Evolutionary conservation across 2,113 vertebrate species (phyloP).

Genomic region (Heloderma charlesbogerti): DNA sequence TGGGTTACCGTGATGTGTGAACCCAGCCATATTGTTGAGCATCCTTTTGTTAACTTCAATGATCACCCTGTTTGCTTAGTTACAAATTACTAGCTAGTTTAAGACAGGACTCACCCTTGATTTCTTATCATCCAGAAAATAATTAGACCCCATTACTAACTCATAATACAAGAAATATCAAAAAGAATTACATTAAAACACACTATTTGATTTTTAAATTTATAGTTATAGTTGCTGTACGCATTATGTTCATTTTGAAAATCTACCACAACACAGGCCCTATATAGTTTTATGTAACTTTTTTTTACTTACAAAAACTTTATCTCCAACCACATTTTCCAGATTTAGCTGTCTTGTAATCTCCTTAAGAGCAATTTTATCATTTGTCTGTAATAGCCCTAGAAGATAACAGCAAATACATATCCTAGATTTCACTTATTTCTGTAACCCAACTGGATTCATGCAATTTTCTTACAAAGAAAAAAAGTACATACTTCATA

Average conservation of each 20-base stretch:
- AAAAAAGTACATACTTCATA: not conserved
- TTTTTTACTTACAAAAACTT: constrained; percentile 92
- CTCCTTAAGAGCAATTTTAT: constrained; percentile 92
- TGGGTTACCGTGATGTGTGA: too few species aligned
- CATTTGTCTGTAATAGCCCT: constrained; percentile 94
- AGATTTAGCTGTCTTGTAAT: constrained; percentile 93
- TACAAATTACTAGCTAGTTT: not conserved
- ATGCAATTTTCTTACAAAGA: not conserved
- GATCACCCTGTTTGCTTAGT: not conserved
- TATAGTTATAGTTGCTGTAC: not conserved
- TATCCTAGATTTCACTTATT: not conserved
- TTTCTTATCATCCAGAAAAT: not conserved
- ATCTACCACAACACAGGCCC: not conserved
- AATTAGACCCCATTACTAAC: not conserved
- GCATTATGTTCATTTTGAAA: not conserved
- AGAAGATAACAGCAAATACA: constrained; percentile 40
- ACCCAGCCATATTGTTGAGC: not conserved
- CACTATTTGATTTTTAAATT: not conserved
- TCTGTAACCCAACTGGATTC: too few species aligned
- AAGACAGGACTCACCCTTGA: not conserved
- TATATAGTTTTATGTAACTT: not conserved
- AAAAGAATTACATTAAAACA: not conserved
- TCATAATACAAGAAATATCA: not conserved
- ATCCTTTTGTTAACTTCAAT: not conserved
- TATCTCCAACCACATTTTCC: constrained; percentile 96